A percentile compares a stretch with the other conserved stretches of the same genome.
Evolutionary conservation across 2,888 invertebrate species (phyloP).

Genomic region (Drosophila phalerata): DNA sequence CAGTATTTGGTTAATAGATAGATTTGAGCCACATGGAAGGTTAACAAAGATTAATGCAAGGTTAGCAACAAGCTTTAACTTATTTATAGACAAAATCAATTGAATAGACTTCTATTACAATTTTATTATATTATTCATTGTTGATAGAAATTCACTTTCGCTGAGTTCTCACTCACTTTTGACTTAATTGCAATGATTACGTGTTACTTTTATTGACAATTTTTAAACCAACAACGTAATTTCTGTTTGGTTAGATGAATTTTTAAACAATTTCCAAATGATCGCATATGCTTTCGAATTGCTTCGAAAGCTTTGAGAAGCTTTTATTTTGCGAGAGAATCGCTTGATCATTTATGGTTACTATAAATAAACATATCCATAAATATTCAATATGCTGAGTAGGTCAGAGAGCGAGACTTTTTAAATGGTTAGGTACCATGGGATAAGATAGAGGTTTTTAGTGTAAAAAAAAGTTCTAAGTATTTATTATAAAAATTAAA

Average conservation of each 20-base stretch:
- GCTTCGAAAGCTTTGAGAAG: constrained; percentile 11
- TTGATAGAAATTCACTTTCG: not conserved
- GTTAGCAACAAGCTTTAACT: not conserved
- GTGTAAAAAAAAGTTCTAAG: not conserved
- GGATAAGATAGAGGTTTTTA: not conserved
- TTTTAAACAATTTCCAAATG: constrained; percentile 43
- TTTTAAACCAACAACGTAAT: constrained; percentile 8
- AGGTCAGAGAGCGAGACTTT: constrained; percentile 2
- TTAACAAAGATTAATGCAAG: not conserved
- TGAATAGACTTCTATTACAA: not conserved
- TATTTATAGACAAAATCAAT: not conserved
- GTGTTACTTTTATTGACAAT: constrained; percentile 19
- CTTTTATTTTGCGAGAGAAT: not conserved
- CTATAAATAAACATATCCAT: constrained; percentile 18
- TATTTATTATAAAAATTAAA: too few relatives aligned
- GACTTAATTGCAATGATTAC: constrained; percentile 29
- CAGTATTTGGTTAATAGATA: constrained; percentile 27
- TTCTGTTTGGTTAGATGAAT: constrained; percentile 17
- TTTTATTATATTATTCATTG: constrained; percentile 1
- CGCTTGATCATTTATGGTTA: not conserved
- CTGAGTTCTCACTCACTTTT: constrained; percentile 41
- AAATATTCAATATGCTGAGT: constrained; percentile 1
- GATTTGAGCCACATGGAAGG: not conserved
- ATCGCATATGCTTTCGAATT: constrained; percentile 8
- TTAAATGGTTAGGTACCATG: not conserved